phyloP scores from a whole-genome alignment of 2,888 invertebrate species.

The Pediacus dermestoides region DNA sequence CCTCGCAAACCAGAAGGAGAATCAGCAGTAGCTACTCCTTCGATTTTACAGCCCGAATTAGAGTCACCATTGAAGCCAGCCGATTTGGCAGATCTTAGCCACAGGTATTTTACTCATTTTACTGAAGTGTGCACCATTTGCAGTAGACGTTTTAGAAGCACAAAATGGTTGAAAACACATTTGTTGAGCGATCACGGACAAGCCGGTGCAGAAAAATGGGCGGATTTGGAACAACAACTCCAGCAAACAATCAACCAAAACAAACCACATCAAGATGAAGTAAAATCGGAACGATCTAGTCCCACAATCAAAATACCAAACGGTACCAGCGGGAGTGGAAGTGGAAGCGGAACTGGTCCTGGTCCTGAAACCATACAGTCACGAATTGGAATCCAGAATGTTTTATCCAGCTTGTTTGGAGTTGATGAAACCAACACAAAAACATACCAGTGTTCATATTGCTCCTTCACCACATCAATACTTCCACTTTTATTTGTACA shows the following conservation, averaged over 20 bases:
- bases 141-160: conserved; percentile 80
- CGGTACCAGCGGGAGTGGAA: conserved; percentile 35
- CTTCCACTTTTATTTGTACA: conserved; percentile 89
- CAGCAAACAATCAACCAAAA: conserved; percentile 43
- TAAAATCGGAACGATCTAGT: conserved; percentile 42
- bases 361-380: conserved; percentile 38
- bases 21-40: conserved; percentile 38
- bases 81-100: conserved; percentile 57
- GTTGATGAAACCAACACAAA: conserved; percentile 59
- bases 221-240: conserved; percentile 56
- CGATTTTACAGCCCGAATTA: conserved; percentile 34
- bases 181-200: conserved; percentile 81
- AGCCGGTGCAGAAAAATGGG: conserved; percentile 59
- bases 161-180: conserved; percentile 85
- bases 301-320: conserved; percentile 60
- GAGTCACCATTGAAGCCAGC: conserved; percentile 54
- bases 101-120: conserved; percentile 64
- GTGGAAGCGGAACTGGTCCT: background rate
- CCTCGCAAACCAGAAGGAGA: conserved; percentile 47
- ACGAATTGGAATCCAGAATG: conserved; percentile 54
- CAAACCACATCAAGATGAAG: conserved; percentile 26
- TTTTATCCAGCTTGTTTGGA: conserved; percentile 54
- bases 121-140: conserved; percentile 82
- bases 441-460: conserved; percentile 85
- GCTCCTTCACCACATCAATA: conserved; percentile 85